Base-by-base conservation (phyloP, 2,113 vertebrate genomes). In the Platysteira castanea region DNA sequence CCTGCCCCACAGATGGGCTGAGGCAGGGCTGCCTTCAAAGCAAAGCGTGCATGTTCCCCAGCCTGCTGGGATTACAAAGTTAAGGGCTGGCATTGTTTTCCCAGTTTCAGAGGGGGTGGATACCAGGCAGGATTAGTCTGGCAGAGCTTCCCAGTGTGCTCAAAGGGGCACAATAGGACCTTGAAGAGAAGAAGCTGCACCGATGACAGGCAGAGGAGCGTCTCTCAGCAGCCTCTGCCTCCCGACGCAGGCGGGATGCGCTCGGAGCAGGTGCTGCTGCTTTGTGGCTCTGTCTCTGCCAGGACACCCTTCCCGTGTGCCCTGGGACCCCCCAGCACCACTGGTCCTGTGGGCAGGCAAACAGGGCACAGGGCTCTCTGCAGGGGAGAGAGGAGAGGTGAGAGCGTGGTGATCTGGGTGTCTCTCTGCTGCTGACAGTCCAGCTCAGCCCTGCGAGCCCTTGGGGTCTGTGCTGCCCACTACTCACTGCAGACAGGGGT, bases 81-180 rank as follows among this genome's bases (percentile, higher is more conserved):
- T 93, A 69, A 93, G 95, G 91, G 86, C 83, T 95, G 71, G 63
- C 74, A 96, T 97, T 96, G 96, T 96, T 93, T 96, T 56, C 87
- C 44, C 35, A 21, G 46, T 76, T 86, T 79, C 88, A 84, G 90
- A 86, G 65, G 35, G 86, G 75, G 81, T 81, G 91, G 95, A 95
- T 97, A 94, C 67, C 85, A 53, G 56, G 77, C 80, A 86, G 97
- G 97, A 97, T 98, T 97, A 98, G 95, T 91, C 95, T 94, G 95
- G 94, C 90, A 94, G 47, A 71, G 35, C 17, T 87, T 93, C 41
- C 70, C 77, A 44, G 3, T 71, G 46, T 76, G 46, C 78, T 96
- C 86, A 91, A 35, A 93, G 88, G 64, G 86, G 80, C 84, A 96
- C 90, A 96, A 85, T 75, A 69, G 26, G 50, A 95, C 90, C 92